A percentile compares a stretch with the other conserved stretches of the same genome.
These are phyloP conservation scores for Podarcis cretensis DNA, from an alignment of 2,113 vertebrate genomes.

Conservation along the genomic window DNA sequence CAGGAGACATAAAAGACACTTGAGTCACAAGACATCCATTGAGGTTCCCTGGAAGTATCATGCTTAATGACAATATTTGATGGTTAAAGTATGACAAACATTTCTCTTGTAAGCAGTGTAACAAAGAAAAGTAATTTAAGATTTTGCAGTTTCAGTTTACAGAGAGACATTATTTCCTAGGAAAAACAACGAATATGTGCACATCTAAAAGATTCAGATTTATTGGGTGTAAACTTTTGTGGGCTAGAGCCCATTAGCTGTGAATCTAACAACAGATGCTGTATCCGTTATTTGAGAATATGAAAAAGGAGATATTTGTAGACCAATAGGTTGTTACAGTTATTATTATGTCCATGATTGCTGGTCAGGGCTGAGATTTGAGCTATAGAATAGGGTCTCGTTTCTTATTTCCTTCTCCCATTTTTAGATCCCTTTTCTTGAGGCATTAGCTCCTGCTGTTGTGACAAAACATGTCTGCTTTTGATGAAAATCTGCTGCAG, in stretches of 20 bases:
- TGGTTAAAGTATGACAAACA: conserved; percentile 4
- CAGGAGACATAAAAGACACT: neutral
- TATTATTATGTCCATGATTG: conserved; percentile 23
- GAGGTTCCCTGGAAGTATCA: neutral
- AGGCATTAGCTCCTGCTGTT: conserved; percentile 35
- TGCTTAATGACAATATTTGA: neutral
- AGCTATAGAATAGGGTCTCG: neutral
- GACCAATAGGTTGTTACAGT: conserved; percentile 1
- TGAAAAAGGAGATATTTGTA: too few relatives aligned
- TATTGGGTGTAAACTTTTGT: neutral
- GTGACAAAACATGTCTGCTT: conserved; percentile 29
- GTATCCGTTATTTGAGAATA: too few relatives aligned
- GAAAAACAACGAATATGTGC: neutral
- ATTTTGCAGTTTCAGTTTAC: neutral
- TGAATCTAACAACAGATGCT: neutral
- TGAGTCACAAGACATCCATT: conserved; percentile 4
- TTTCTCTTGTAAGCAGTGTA: neutral
- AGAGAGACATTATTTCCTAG: neutral
- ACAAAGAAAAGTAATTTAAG: neutral
- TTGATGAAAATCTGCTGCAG: conserved; percentile 64
- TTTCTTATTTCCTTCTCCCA: conserved; percentile 41
- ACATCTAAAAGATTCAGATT: neutral
- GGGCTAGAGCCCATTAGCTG: neutral
- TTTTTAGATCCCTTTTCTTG: conserved; percentile 35
- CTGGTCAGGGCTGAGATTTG: conserved; percentile 24